Base-by-base conservation (phyloP, 2,113 vertebrate genomes). In the Nestor notabilis region DNA sequence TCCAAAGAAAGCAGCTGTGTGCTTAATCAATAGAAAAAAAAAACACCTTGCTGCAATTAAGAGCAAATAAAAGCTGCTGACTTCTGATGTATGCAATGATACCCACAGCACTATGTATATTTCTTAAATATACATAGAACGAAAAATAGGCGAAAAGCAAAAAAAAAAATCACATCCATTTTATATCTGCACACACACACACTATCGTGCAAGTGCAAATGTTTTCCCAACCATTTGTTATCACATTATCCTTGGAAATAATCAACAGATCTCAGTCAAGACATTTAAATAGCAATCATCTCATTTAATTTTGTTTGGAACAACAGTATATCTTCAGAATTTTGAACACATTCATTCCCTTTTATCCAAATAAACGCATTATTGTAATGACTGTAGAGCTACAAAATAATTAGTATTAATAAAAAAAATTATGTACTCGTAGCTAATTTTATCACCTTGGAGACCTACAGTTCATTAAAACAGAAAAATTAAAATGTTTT, bases 91-190 rank as follows among this genome's bases (percentile, higher is more conserved):
- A 96, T 89, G 96, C 87, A 97, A 92, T 97, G 97, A 96, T 46
- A 95, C 94, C 81, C 91, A 94, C 37, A 87, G 92, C 93, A 83
- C 93, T 96, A 98, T 97, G 97, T 97, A 97, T 98, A 98, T 97
- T 97, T 87, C 35, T 82, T 78, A 94, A 97, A 98, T 98, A 97
- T 98, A 98, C 97, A 98, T 97, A 97, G 97, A 93, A 86, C 95
- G 20, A 28, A 75, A 84, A 91, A 87, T 6, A 92, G 60, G 86
- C 94, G 91, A 91, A 84, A 95, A 96, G 87, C 78, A 87, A 81
- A 88, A 95, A 89, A 87, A 81, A 82, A 93, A 60, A 53, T 35
- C 5, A 1, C 56, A 80, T 79, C 72, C 7, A 82, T 79, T 95
- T 87, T 78, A 16, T 71, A 83, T 65, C 69, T 93, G 91, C 86